Conservation (phyloP, 1,140 invertebrate species). For the Octopus sinensis region DNA sequence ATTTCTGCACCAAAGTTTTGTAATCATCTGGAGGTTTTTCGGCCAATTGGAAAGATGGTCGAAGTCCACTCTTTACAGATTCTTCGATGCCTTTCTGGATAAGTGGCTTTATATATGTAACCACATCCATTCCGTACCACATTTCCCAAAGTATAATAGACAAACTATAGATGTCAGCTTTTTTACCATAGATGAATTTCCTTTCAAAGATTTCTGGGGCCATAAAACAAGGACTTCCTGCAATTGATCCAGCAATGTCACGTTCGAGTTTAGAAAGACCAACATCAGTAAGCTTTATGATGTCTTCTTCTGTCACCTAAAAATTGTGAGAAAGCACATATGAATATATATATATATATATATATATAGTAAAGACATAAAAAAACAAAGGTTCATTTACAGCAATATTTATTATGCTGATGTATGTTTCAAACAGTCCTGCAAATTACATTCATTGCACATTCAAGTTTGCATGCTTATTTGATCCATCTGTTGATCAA, state of each 20-base stretch:
- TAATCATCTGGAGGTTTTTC: constrained; percentile 27
- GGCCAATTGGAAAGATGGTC: constrained; percentile 29
- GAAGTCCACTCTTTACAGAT: constrained; percentile 28
- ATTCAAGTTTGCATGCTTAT: no score
- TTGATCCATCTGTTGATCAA: no score
- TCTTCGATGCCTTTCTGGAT: constrained; percentile 27
- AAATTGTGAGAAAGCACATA: neutral
- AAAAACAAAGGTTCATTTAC: no score
- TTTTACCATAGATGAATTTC: constrained; percentile 29
- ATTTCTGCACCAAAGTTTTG: constrained; percentile 23
- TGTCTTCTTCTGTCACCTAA: constrained; percentile 38
- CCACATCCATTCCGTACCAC: constrained; percentile 46
- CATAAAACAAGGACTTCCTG: constrained; percentile 46
- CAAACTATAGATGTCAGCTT: constrained; percentile 42
- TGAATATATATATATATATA: no score
- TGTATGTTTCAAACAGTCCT: no score
- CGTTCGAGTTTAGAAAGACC: constrained; percentile 42
- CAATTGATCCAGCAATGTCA: constrained; percentile 39
- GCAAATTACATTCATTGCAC: no score
- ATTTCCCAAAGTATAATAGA: constrained; percentile 48
- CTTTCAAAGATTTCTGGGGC: constrained; percentile 39
- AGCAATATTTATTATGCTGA: no score
- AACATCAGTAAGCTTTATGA: constrained; percentile 48
- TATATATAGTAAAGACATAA: no score
- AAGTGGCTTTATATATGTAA: constrained; percentile 31